Conservation (phyloP, 2,113 vertebrate species). For the Diadophis punctatus region DNA sequence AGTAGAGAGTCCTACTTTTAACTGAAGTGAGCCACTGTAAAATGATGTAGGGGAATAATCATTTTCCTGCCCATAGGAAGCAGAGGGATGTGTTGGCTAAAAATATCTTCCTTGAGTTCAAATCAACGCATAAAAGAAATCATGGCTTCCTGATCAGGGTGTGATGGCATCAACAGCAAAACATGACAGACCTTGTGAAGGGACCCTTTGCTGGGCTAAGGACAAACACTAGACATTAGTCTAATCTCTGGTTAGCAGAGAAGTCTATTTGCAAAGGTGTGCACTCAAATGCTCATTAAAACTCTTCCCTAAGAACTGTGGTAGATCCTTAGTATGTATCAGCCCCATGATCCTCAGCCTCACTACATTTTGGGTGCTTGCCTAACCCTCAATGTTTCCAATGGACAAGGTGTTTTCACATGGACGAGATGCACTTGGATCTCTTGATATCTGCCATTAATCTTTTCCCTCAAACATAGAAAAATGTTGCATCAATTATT, state of each 20-base stretch:
- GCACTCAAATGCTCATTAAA: background rate
- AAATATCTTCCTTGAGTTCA: background rate
- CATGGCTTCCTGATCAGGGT: background rate
- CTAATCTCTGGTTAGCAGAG: conserved; percentile 1
- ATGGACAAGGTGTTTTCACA: background rate
- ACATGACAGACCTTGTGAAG: background rate
- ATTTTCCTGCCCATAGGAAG: conserved; percentile 1
- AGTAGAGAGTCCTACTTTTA: background rate
- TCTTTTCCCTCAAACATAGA: conserved; percentile 36
- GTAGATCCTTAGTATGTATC: background rate
- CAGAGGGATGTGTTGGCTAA: background rate
- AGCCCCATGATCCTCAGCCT: background rate
- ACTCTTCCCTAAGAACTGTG: background rate
- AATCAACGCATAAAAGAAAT: background rate
- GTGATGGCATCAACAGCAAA: background rate
- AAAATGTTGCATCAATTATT: background rate
- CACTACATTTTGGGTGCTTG: background rate
- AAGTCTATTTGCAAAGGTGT: conserved; percentile 19
- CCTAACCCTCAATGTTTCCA: background rate
- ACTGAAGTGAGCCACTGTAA: conserved; percentile 28
- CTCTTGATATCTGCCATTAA: background rate
- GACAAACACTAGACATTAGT: conserved; percentile 28
- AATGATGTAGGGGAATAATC: background rate
- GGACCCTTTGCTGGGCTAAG: background rate
- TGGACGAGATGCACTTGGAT: background rate